These are phyloP conservation scores for Lasioglossum oenotherae DNA, from an alignment of 2,888 invertebrate genomes.

Conservation along the genomic window DNA sequence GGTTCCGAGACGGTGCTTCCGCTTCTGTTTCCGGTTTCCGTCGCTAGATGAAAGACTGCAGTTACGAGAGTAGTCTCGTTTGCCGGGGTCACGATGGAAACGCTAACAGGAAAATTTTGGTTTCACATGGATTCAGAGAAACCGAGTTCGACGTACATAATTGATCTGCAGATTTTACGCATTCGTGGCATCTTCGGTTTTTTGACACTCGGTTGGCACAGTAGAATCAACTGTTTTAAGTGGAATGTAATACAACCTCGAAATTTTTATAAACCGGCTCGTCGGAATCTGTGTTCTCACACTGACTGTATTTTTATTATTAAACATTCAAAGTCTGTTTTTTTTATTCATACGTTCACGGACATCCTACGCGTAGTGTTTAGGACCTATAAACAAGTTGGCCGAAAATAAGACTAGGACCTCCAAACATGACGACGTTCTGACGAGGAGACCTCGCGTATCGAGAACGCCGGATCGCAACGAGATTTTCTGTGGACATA, in stretches of 20 bases:
- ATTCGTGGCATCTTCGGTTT: neutral
- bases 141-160: neutral
- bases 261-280: neutral
- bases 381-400: too few species aligned
- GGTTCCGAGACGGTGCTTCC: constrained; percentile 6
- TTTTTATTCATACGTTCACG: too few species aligned
- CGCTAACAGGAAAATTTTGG: neutral
- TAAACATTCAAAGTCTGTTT: neutral
- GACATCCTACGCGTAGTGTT: too few species aligned
- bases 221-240: neutral
- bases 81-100: constrained; percentile 9
- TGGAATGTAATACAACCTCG: neutral
- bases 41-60: constrained; percentile 50
- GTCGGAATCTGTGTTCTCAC: too few species aligned
- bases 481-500: too few species aligned
- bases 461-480: too few species aligned
- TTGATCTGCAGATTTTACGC: neutral
- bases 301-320: neutral
- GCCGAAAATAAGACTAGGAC: neutral
- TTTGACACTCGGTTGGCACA: too few species aligned
- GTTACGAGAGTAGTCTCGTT: constrained; percentile 20
- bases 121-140: neutral
- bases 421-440: neutral
- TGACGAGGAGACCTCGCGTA: neutral
- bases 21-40: constrained; percentile 13